Evolutionary conservation across 2,113 vertebrate genomes (phyloP).

Genomic region (Terrapene triunguis): DNA sequence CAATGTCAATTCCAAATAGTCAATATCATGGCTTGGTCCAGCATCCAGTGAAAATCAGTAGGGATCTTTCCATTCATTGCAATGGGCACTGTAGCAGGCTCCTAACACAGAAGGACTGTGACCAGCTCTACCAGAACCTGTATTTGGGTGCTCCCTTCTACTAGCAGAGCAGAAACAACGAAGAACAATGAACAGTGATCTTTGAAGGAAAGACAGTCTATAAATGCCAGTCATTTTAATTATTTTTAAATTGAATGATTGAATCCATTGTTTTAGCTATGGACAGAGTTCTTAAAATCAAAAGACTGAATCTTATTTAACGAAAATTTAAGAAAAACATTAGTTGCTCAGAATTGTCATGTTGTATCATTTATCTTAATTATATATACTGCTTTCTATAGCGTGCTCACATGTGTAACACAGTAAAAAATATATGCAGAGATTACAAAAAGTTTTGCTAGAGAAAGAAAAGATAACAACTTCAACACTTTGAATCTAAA

Average conservation of each 20-base stretch:
- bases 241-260: slow-evolving; percentile 15
- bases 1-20: not conserved
- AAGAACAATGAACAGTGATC: not conserved
- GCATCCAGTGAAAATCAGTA: accelerated
- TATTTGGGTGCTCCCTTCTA: accelerated
- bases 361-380: slow-evolving; percentile 3
- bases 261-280: slow-evolving; percentile 9
- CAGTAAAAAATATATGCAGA: not conserved
- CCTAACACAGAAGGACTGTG: not conserved
- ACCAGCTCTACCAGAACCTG: accelerated
- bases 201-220: not conserved
- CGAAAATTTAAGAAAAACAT: not conserved
- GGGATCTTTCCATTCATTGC: not conserved
- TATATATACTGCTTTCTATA: not conserved
- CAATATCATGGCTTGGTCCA: not conserved
- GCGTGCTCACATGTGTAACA: not conserved
- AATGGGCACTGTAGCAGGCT: not conserved
- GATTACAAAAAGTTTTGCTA: not conserved
- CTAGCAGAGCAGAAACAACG: not conserved
- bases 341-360: not conserved
- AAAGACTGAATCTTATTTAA: slow-evolving; percentile 19
- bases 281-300: slow-evolving; percentile 28
- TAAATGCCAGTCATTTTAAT: not conserved
- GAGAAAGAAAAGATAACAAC: not conserved
- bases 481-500: not conserved